Evolutionary conservation across 2,888 invertebrate genomes (phyloP).

Genomic region (Apoda limacodes): DNA sequence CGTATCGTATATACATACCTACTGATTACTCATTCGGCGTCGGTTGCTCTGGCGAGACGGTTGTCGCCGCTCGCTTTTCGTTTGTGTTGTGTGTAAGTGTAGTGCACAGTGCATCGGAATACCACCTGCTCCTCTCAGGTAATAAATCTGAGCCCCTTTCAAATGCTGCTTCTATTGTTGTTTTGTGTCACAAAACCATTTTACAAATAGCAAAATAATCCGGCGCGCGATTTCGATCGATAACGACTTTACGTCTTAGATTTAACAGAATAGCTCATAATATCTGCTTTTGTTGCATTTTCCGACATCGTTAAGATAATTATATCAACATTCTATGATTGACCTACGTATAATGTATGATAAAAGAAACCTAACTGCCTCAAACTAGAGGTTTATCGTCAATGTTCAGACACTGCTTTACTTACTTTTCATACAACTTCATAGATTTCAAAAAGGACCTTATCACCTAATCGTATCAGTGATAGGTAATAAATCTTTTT

Average conservation of each 20-base stretch:
- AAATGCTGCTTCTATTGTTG: constrained; percentile 16
- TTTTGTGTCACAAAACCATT: constrained; percentile 39
- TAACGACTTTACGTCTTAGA: constrained; percentile 58
- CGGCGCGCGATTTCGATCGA: constrained; percentile 51
- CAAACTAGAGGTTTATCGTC: too few species aligned
- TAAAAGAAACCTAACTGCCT: too few species aligned
- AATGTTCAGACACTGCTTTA: too few species aligned
- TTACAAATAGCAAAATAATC: constrained; percentile 10
- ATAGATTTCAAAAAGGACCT: too few species aligned
- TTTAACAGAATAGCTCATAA: constrained; percentile 33
- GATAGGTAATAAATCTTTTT: too few species aligned
- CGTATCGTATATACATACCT: constrained; percentile 27
- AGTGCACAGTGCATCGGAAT: constrained; percentile 45
- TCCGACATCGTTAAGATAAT: constrained; percentile 20
- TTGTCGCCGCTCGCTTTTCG: constrained; percentile 49
- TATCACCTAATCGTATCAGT: too few species aligned
- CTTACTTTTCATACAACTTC: too few species aligned
- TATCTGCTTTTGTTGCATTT: constrained; percentile 31
- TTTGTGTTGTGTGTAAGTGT: constrained; percentile 57
- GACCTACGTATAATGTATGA: too few species aligned
- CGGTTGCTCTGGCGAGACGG: constrained; percentile 49
- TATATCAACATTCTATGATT: too few species aligned
- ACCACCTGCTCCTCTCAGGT: constrained; percentile 42
- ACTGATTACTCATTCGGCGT: constrained; percentile 59
- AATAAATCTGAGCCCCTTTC: constrained; percentile 22